These are phyloP conservation scores for Carcina quercana DNA, from an alignment of 2,888 invertebrate genomes.

Conservation along the genomic window DNA sequence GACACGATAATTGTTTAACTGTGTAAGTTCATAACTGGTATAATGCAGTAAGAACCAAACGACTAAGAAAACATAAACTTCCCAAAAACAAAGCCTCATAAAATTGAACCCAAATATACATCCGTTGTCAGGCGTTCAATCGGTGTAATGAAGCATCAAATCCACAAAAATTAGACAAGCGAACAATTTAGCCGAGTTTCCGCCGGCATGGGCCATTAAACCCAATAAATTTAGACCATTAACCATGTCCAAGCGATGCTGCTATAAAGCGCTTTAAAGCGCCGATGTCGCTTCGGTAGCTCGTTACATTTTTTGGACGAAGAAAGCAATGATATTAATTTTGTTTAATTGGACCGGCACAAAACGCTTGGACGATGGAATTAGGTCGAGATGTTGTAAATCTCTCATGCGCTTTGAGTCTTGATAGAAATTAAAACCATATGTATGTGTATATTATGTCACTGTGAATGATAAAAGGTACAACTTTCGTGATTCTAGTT, in stretches of 20 bases:
- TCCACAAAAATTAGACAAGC: slow-evolving; percentile 63
- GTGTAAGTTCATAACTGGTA: no score
- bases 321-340: slow-evolving; percentile 49
- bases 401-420: no score
- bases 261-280: slow-evolving; percentile 56
- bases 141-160: slow-evolving; percentile 52
- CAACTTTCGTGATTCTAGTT: no score
- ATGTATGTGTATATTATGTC: no score
- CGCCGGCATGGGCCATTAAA: slow-evolving; percentile 58
- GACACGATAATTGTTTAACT: no score
- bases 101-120: slow-evolving; percentile 7
- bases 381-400: background rate
- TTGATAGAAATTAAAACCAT: no score
- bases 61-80: no score
- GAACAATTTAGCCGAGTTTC: slow-evolving; percentile 59
- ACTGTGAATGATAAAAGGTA: no score
- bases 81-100: background rate
- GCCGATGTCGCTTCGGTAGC: slow-evolving; percentile 52
- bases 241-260: slow-evolving; percentile 56
- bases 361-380: background rate
- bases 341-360: slow-evolving; percentile 3
- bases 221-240: slow-evolving; percentile 70
- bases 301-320: slow-evolving; percentile 53
- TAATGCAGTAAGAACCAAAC: no score
- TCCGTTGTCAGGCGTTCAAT: slow-evolving; percentile 33